Evolutionary conservation across 2,113 vertebrate species (phyloP).

Genomic region (Nibea albiflora): DNA sequence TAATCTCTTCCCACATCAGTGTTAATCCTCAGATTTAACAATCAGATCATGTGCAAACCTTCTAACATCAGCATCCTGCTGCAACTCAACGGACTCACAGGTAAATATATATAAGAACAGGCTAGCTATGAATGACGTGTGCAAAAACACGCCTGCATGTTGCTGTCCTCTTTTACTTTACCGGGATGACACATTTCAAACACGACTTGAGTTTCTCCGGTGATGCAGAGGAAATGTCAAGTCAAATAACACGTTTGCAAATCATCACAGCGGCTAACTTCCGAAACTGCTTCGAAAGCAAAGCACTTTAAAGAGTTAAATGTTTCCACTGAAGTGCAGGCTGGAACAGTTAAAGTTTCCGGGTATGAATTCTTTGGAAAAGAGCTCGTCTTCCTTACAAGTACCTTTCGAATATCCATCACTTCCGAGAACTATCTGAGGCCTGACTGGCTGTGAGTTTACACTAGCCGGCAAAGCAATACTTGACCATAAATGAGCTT

Average conservation of each 20-base stretch:
- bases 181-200: neutral
- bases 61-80: neutral
- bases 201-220: neutral
- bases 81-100: neutral
- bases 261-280: neutral
- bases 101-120: neutral
- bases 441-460: neutral
- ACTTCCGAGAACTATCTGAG: neutral
- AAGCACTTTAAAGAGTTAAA: neutral
- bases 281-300: neutral
- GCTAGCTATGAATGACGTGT: too few species aligned
- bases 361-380: neutral
- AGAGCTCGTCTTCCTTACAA: neutral
- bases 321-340: neutral
- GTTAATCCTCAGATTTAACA: neutral
- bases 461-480: neutral
- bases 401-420: neutral
- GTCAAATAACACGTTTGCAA: neutral
- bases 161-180: neutral
- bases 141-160: too few species aligned
- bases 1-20: too few species aligned
- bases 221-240: neutral
- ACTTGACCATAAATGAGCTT: conserved; percentile 2
- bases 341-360: neutral
- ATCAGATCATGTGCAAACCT: too few species aligned